These are phyloP conservation scores for Eudemis profundana DNA, from an alignment of 2,888 invertebrate species.

Conservation along the genomic window DNA sequence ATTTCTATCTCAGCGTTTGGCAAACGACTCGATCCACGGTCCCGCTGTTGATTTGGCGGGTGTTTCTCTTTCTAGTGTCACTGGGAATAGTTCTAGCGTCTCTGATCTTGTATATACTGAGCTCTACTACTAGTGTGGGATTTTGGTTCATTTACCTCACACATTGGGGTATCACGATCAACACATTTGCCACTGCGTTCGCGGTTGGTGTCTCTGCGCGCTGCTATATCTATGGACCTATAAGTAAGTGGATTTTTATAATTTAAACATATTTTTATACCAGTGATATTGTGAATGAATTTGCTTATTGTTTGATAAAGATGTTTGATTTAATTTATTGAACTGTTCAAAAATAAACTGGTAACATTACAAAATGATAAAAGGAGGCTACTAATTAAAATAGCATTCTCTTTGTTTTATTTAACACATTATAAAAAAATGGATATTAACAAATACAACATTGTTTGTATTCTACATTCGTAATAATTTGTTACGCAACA, in stretches of 20 bases:
- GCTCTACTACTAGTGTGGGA: constrained; percentile 52
- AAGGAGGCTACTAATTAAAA: no score
- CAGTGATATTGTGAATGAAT: no score
- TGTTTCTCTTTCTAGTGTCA: constrained; percentile 67
- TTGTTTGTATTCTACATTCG: background rate
- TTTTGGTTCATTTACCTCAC: constrained; percentile 84
- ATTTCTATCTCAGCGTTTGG: constrained; percentile 77
- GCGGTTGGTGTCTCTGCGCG: constrained; percentile 69
- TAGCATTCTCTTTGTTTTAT: no score
- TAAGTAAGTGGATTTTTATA: constrained; percentile 67
- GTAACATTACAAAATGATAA: no score
- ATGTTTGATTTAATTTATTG: no score
- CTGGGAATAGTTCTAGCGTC: constrained; percentile 69
- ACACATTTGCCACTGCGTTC: constrained; percentile 68
- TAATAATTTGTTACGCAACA: background rate
- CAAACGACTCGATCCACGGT: constrained; percentile 71
- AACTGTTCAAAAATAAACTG: no score
- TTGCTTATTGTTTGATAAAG: no score
- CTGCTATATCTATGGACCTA: constrained; percentile 71
- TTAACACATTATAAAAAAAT: no score
- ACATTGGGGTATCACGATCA: constrained; percentile 79
- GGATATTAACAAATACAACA: background rate
- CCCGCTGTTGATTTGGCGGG: constrained; percentile 71
- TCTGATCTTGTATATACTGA: constrained; percentile 61
- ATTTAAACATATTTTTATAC: background rate